Conservation (phyloP, 2,888 invertebrate genomes). For the Eudemis profundana region DNA sequence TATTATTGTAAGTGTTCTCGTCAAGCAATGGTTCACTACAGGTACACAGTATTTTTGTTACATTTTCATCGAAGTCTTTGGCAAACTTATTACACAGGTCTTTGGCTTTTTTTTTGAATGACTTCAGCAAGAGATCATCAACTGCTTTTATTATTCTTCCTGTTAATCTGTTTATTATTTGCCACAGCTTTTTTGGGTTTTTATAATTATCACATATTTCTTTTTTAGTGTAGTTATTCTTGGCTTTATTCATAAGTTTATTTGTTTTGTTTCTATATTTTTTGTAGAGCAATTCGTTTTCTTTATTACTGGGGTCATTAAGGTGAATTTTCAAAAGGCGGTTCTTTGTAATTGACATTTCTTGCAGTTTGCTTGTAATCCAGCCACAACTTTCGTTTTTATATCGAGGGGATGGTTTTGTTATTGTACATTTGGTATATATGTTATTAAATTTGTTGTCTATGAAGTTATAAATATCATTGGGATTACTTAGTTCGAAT, state of each 20-base stretch:
- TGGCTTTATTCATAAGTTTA: background rate
- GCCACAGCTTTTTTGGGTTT: constrained; percentile 10
- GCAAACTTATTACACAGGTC: constrained; percentile 1
- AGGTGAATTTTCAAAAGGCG: background rate
- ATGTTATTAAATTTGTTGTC: too few species aligned
- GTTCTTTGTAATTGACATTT: constrained; percentile 9
- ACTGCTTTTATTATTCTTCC: background rate
- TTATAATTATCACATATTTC: constrained; percentile 10
- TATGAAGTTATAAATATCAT: background rate
- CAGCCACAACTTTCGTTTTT: background rate
- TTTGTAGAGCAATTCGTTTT: background rate
- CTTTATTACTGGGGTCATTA: background rate
- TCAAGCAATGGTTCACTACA: background rate
- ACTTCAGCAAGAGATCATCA: background rate
- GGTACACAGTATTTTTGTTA: background rate
- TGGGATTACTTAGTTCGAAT: background rate
- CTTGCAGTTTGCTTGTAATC: background rate
- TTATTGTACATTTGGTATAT: background rate
- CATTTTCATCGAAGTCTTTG: background rate
- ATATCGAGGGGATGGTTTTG: background rate
- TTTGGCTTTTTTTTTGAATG: background rate
- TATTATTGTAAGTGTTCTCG: background rate
- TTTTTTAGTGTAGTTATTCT: background rate
- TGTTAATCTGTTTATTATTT: constrained; percentile 1
- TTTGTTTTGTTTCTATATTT: constrained; percentile 6